phyloP scores from a whole-genome alignment of 2,888 invertebrate genomes.

The Philonicus albiceps region DNA sequence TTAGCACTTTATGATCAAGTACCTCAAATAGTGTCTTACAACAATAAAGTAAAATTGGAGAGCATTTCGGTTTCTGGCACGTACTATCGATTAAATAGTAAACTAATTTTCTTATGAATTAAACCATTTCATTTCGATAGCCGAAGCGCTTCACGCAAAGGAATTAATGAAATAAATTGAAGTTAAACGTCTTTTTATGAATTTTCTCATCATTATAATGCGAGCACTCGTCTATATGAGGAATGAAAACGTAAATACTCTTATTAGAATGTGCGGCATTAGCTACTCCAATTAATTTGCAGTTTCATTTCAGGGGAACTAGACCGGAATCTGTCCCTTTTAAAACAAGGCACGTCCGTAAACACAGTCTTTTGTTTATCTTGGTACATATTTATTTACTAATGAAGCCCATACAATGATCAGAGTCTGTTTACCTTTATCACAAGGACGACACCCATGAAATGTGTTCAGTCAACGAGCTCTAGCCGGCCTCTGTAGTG shows the following conservation, averaged over 20 bases:
- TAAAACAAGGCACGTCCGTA: slow-evolving; percentile 46
- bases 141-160: not conserved
- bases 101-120: not conserved
- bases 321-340: slow-evolving; percentile 41
- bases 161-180: not conserved
- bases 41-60: not conserved
- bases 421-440: slow-evolving; percentile 14
- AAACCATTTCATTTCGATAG: not conserved
- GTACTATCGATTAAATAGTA: not conserved
- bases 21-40: not conserved
- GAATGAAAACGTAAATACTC: not conserved
- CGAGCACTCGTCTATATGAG: no score
- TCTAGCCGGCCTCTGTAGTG: not conserved
- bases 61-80: not conserved
- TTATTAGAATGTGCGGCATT: not conserved
- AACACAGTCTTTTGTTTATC: slow-evolving; percentile 40
- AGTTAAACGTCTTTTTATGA: not conserved
- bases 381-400: slow-evolving; percentile 8
- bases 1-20: no score
- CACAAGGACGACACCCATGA: slow-evolving; percentile 2
- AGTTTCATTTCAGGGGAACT: slow-evolving; percentile 4
- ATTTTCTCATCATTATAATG: not conserved
- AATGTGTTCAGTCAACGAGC: not conserved
- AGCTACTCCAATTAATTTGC: not conserved
- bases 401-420: slow-evolving; percentile 22